phyloP scores from a whole-genome alignment of 2,888 invertebrate genomes.

The Himalopsyche anomala region DNA sequence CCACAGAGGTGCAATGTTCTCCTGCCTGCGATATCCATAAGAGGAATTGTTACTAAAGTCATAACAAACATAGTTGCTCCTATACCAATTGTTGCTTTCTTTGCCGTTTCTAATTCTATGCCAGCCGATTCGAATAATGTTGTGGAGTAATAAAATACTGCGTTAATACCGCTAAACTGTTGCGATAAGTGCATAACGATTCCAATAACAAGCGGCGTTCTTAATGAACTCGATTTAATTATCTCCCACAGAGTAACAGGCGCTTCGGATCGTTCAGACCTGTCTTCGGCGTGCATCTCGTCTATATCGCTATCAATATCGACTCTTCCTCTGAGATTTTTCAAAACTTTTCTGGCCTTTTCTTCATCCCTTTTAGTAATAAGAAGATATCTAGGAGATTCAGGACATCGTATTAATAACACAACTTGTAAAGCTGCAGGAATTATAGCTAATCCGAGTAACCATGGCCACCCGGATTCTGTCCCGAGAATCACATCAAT shows the following conservation, averaged over 20 bases:
- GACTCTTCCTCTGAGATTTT: slow-evolving; percentile 71
- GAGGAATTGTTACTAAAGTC: slow-evolving; percentile 86
- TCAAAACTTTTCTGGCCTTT: slow-evolving; percentile 70
- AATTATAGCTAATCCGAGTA: slow-evolving; percentile 73
- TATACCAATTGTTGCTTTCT: slow-evolving; percentile 83
- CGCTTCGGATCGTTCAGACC: slow-evolving; percentile 72
- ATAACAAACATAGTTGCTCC: slow-evolving; percentile 84
- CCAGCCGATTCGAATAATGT: slow-evolving; percentile 81
- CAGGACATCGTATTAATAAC: slow-evolving; percentile 73
- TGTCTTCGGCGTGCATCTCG: slow-evolving; percentile 75
- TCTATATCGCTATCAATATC: slow-evolving; percentile 75
- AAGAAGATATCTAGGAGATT: slow-evolving; percentile 74
- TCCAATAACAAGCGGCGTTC: slow-evolving; percentile 74
- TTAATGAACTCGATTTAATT: slow-evolving; percentile 70
- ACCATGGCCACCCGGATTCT: slow-evolving; percentile 74
- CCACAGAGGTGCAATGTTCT: slow-evolving; percentile 83
- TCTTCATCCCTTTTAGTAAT: slow-evolving; percentile 73
- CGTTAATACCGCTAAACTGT: slow-evolving; percentile 76
- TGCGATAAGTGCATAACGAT: slow-evolving; percentile 76
- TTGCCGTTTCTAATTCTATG: slow-evolving; percentile 77
- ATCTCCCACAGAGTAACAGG: slow-evolving; percentile 73
- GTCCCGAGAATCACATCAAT: slow-evolving; percentile 75
- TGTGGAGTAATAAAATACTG: slow-evolving; percentile 84
- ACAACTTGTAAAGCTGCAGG: slow-evolving; percentile 72
- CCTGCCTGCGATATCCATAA: slow-evolving; percentile 84